Evolutionary conservation across 1,140 invertebrate species (phyloP).

Genomic region (Pinna nobilis): DNA sequence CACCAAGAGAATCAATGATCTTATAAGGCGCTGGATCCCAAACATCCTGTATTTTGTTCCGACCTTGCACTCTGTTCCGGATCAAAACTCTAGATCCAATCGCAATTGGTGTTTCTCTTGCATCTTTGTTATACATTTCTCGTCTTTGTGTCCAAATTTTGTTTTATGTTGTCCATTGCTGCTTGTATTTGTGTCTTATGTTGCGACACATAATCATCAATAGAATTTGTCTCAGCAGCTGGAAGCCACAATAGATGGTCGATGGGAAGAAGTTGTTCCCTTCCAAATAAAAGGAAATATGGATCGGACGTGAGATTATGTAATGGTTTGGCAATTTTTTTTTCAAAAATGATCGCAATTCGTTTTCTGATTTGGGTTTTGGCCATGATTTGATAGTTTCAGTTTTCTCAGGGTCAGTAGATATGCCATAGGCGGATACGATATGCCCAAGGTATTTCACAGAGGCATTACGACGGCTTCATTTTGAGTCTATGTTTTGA

Average conservation of each 20-base stretch:
- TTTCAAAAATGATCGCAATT: constrained; percentile 20
- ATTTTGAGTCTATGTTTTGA: constrained; percentile 22
- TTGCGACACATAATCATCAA: background rate
- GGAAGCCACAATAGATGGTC: too few species aligned
- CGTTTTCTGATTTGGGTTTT: constrained; percentile 4
- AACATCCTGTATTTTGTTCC: constrained; percentile 17
- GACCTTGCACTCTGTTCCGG: constrained; percentile 1
- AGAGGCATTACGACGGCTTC: constrained; percentile 18
- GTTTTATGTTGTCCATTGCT: background rate
- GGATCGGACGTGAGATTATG: constrained; percentile 9
- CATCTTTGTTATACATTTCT: background rate
- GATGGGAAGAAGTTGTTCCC: background rate
- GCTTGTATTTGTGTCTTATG: background rate
- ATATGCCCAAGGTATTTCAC: constrained; percentile 29
- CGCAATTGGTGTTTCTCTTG: background rate
- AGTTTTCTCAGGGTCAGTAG: constrained; percentile 24
- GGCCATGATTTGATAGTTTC: constrained; percentile 15
- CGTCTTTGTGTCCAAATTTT: background rate
- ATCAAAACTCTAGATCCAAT: background rate
- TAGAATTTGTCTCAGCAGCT: too few species aligned
- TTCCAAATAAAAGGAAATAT: background rate
- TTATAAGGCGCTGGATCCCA: background rate
- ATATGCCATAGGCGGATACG: constrained; percentile 18
- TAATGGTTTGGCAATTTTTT: constrained; percentile 17
- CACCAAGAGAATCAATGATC: background rate